These are phyloP conservation scores for Cynoglossus semilaevis DNA, from an alignment of 2,113 vertebrate genomes.

Conservation along the genomic window DNA sequence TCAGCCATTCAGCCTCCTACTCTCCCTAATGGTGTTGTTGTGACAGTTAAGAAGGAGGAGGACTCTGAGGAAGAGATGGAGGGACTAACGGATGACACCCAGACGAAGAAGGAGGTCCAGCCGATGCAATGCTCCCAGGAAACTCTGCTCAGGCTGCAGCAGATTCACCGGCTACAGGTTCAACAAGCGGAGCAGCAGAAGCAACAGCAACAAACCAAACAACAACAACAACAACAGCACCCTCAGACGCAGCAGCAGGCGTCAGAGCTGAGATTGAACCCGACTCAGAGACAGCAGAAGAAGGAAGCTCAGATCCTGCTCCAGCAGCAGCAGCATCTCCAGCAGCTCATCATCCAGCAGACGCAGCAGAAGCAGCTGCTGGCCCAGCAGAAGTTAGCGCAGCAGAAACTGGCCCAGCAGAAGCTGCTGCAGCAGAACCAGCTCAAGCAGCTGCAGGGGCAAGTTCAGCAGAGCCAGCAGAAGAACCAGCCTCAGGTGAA, in stretches of 20 bases:
- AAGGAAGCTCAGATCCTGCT: conserved; percentile 60
- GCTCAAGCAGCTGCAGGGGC: conserved; percentile 40
- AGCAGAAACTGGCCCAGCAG: conserved; percentile 55
- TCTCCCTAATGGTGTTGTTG: conserved; percentile 55
- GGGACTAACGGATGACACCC: conserved; percentile 52
- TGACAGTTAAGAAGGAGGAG: conserved; percentile 69
- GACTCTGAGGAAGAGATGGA: conserved; percentile 69
- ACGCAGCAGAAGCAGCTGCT: conserved; percentile 67
- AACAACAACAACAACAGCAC: conserved; percentile 37
- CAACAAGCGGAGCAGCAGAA: conserved; percentile 64
- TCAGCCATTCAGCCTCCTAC: conserved; percentile 52
- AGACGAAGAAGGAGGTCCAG: conserved; percentile 45
- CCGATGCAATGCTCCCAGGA: conserved; percentile 72
- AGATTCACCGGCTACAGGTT: conserved; percentile 69
- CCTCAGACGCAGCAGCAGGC: conserved; percentile 37
- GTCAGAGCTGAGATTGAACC: conserved; percentile 38
- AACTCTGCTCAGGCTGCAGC: conserved; percentile 73
- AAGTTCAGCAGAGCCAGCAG: conserved; percentile 43
- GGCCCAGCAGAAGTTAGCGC: conserved; percentile 54
- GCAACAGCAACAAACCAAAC: conserved; percentile 29
- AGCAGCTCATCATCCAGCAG: conserved; percentile 70
- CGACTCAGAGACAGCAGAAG: conserved; percentile 59
- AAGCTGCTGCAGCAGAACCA: conserved; percentile 45
- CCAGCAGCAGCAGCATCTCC: conserved; percentile 67
- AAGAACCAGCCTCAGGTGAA: conserved; percentile 55